phyloP scores from a whole-genome alignment of 2,113 vertebrate genomes.

The Sula dactylatra region DNA sequence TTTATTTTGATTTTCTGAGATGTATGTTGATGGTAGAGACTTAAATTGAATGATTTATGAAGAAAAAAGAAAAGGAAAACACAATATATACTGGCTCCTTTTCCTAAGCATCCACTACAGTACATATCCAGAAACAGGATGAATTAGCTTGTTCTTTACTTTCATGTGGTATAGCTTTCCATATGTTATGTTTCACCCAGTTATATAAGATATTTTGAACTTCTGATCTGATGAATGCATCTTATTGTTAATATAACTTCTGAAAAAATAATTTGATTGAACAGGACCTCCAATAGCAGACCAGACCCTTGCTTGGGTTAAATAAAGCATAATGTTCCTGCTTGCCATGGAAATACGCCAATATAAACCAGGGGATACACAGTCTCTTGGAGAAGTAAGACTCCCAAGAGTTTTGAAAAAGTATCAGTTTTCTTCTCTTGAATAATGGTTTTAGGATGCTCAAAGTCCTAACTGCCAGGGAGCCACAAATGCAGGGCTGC shows the following conservation, averaged over 20 bases:
- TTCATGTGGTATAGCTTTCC: neutral
- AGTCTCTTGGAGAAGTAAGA: neutral
- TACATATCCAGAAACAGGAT: neutral
- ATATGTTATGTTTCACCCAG: neutral
- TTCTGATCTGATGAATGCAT: neutral
- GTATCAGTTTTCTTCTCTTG: too few species aligned
- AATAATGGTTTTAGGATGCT: too few species aligned
- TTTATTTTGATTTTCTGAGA: neutral
- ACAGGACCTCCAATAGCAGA: neutral
- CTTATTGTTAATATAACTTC: neutral
- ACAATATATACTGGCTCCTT: neutral
- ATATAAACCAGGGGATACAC: rapidly evolving
- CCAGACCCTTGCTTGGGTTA: neutral
- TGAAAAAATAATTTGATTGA: neutral
- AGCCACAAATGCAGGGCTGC: neutral
- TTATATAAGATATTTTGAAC: neutral
- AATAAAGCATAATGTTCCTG: neutral
- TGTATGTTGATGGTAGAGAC: neutral
- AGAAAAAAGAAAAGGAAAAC: neutral
- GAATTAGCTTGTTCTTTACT: neutral
- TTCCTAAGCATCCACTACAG: neutral
- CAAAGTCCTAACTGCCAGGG: neutral
- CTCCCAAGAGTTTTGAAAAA: too few species aligned
- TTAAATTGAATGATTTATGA: neutral
- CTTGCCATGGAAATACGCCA: neutral